Conservation (phyloP, 2,888 invertebrate species). For the Tipula unca region DNA sequence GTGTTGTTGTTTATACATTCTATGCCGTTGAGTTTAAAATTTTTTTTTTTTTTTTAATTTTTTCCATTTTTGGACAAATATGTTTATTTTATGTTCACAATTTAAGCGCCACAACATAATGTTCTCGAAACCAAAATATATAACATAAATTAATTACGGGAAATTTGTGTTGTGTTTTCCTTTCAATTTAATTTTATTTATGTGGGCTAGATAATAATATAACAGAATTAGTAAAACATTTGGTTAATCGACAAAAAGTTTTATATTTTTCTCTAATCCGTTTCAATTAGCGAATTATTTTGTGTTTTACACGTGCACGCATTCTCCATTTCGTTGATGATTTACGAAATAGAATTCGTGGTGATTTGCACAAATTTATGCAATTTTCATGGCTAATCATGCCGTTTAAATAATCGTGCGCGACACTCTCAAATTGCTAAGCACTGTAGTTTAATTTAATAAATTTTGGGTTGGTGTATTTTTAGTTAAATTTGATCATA, state of each 20-base stretch:
- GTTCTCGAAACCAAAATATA: background rate
- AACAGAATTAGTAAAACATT: background rate
- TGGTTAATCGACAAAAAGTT: background rate
- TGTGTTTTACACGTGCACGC: background rate
- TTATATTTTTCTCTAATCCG: background rate
- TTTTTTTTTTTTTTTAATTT: too few species aligned
- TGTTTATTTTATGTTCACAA: background rate
- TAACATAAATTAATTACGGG: background rate
- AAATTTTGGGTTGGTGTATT: background rate
- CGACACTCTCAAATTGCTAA: background rate
- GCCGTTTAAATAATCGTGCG: background rate
- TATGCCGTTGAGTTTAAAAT: background rate
- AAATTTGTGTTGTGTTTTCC: background rate
- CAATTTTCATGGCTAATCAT: background rate
- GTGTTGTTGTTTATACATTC: background rate
- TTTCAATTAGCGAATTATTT: background rate
- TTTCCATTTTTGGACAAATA: background rate
- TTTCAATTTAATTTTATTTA: background rate
- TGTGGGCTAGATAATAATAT: background rate
- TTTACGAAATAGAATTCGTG: background rate
- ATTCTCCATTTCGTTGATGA: background rate
- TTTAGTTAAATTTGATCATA: background rate
- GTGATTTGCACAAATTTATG: background rate
- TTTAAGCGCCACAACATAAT: background rate
- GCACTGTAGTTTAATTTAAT: background rate